Conservation (phyloP, 2,888 invertebrate genomes). For the Tetheella fluctuosa region DNA sequence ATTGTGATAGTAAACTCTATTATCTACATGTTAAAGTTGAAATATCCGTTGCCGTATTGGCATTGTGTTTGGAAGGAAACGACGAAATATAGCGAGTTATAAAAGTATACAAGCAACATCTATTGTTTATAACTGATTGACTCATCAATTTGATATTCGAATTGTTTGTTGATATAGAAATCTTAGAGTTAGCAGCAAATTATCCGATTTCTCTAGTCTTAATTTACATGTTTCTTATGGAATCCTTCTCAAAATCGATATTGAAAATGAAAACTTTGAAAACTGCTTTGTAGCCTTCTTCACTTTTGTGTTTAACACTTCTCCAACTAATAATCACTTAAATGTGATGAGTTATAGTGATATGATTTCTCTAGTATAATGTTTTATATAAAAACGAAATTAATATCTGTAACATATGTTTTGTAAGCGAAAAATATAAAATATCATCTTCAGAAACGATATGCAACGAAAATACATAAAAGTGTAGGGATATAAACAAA, state of each 20-base stretch:
- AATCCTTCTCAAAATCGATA: too few species aligned
- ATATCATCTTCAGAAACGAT: background rate
- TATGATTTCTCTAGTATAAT: too few species aligned
- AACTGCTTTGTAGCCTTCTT: too few species aligned
- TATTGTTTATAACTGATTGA: conserved; percentile 8
- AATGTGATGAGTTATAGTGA: too few species aligned
- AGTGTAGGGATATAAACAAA: background rate
- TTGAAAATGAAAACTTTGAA: too few species aligned
- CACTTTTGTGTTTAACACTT: too few species aligned
- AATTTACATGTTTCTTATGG: too few species aligned
- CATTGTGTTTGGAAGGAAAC: background rate
- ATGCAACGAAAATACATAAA: conserved; percentile 1
- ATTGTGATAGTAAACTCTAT: background rate
- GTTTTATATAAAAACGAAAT: background rate
- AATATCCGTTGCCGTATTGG: background rate
- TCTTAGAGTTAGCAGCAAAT: too few species aligned
- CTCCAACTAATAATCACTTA: too few species aligned
- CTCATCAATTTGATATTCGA: background rate
- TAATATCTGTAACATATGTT: background rate
- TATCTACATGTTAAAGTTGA: background rate
- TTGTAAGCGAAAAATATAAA: background rate
- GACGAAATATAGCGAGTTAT: background rate
- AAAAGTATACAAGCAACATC: conserved; percentile 3
- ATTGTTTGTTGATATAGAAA: background rate
- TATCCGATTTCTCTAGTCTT: too few species aligned